Percentiles rank a stretch among this genome's conserved stretches.
Conservation (phyloP, 2,797 vertebrate genomes). For the Spheniscus humboldti region DNA sequence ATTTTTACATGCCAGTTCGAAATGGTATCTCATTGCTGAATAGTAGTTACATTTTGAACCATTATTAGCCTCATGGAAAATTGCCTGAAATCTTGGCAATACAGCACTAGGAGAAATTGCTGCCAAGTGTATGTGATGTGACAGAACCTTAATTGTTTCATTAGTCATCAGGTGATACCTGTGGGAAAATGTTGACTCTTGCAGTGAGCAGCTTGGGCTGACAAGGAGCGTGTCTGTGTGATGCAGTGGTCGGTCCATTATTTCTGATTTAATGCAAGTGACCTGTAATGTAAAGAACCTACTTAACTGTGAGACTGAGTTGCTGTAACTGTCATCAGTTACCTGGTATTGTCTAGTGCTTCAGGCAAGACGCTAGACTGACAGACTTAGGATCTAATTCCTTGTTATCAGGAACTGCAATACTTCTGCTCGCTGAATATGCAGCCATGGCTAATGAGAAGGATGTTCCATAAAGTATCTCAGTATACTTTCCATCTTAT, state of each 20-base stretch:
- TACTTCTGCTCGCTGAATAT: neutral
- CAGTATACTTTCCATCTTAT: neutral
- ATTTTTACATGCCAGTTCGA: neutral
- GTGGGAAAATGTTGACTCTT: neutral
- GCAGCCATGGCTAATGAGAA: neutral
- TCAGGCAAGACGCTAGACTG: neutral
- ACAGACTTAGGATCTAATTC: neutral
- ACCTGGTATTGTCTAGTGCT: neutral
- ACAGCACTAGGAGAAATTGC: neutral
- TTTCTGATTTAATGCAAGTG: neutral
- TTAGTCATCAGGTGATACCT: neutral
- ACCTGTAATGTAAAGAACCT: neutral
- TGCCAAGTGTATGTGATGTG: neutral
- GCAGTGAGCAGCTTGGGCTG: neutral
- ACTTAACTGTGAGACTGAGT: neutral
- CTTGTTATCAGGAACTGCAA: neutral
- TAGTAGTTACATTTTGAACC: neutral
- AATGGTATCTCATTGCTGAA: neutral
- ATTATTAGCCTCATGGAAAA: neutral
- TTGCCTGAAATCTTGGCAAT: neutral
- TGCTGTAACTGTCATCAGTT: neutral
- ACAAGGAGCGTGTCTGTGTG: neutral
- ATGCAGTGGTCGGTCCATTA: neutral
- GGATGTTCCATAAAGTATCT: neutral
- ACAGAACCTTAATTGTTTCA: neutral